These are phyloP conservation scores for Amazona guildingii DNA, from an alignment of 2,113 vertebrate species.

Conservation along the genomic window DNA sequence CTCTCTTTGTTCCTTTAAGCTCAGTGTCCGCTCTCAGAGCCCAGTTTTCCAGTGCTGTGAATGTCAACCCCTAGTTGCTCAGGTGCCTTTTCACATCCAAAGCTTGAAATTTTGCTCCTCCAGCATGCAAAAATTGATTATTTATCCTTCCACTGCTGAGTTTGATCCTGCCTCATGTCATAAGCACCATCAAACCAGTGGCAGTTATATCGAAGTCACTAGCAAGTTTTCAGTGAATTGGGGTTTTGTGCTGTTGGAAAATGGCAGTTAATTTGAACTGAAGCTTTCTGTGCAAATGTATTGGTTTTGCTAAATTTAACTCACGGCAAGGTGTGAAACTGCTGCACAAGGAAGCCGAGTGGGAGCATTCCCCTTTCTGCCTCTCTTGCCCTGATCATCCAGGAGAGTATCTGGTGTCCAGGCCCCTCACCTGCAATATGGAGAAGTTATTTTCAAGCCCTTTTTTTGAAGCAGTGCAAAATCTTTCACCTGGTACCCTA, in stretches of 20 bases:
- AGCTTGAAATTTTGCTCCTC: background rate
- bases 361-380: background rate
- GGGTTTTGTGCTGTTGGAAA: conserved; percentile 27
- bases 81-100: conserved; percentile 43
- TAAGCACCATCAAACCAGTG: conserved; percentile 7
- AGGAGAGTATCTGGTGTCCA: background rate
- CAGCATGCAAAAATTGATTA: conserved; percentile 7
- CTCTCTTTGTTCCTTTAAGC: conserved; percentile 2
- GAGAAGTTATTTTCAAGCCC: background rate
- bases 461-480: background rate
- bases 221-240: background rate
- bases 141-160: background rate
- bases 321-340: conserved; percentile 6
- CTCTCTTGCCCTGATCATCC: background rate
- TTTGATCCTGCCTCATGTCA: conserved; percentile 39
- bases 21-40: background rate
- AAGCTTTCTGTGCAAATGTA: conserved; percentile 3
- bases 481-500: background rate
- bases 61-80: background rate
- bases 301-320: conserved; percentile 53
- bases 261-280: conserved; percentile 39
- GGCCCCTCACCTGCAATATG: background rate
- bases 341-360: background rate
- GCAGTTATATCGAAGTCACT: background rate
- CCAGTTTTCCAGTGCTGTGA: background rate